Evolutionary conservation across 2,888 invertebrate species (phyloP), one percentile per base, ranked within the genome.

Genomic region (Eledona agricola): DNA sequence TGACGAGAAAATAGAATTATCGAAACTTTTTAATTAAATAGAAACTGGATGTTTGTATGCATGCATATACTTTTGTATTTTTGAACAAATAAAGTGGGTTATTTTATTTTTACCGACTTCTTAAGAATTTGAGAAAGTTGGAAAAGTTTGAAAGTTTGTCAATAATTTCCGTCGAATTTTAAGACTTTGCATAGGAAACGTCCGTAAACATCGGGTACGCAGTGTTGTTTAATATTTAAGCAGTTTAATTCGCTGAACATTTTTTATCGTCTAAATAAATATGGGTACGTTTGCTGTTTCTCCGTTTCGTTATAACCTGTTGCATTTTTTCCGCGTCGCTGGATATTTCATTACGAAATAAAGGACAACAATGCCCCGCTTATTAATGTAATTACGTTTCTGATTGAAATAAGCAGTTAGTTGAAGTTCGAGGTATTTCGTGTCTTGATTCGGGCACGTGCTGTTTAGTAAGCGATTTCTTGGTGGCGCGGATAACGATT

Each of bases 111-210:
- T 13, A 45, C 22, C 32, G 45, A 25, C 45, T 20, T 45, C 32
- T 34, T 17, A 34, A 42, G 42, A 42, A 42, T 42, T 42, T 40
- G 16, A 20, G 42, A 31, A 34, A 45, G 45, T 45, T 45, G 25
- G n/a, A 17, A 11, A 25, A 34, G 34, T 45, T 45, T 45, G 5
- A 17, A 45, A 45, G 45, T 45, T 45, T 34, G 45, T 45, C 45
- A 45, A 45, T 34, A 45, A 45, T 45, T 45, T 45, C 45, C 9
- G 4, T 32, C 16, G 45, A 45, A 45, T 45, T 45, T 45, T 45
- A 45, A 45, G 34, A 45, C 45, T 45, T 34, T 12, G 22, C 12
- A 29, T 10, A 11, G 12, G 12, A 40, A 40, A 40, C 28, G 42
- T 42, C 12, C 22, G 22, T 19, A 42, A 28, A 11, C 31, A 42